These are phyloP conservation scores for Glaucopsyche alexis DNA, from an alignment of 2,888 invertebrate species.

Conservation along the genomic window DNA sequence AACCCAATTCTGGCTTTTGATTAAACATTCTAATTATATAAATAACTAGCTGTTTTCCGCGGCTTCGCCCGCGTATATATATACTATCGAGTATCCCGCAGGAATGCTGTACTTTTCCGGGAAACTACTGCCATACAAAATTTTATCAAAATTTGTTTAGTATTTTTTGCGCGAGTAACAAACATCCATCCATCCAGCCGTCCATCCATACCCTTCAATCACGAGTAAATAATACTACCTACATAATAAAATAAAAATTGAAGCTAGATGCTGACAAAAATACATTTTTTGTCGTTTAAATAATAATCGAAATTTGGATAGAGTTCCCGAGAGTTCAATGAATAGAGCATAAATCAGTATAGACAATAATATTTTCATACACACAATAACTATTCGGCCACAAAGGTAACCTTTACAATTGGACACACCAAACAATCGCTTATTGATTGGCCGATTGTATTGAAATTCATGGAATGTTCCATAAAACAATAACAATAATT, in stretches of 20 bases:
- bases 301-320: not conserved
- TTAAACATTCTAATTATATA: too few species aligned
- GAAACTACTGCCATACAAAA: too few species aligned
- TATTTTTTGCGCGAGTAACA: too few species aligned
- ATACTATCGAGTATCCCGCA: too few species aligned
- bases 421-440: conserved; percentile 29
- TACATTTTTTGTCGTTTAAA: not conserved
- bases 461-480: conserved; percentile 24
- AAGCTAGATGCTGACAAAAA: not conserved
- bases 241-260: not conserved
- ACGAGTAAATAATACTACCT: too few species aligned
- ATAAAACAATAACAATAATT: conserved; percentile 29
- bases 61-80: too few species aligned
- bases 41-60: too few species aligned
- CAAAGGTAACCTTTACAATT: conserved; percentile 30
- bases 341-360: conserved; percentile 19
- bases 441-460: conserved; percentile 28
- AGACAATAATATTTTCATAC: conserved; percentile 18
- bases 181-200: too few species aligned
- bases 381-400: conserved; percentile 1
- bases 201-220: too few species aligned
- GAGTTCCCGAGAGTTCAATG: not conserved
- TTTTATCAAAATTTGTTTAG: too few species aligned
- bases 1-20: too few species aligned
- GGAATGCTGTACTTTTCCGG: too few species aligned